These are phyloP conservation scores for Laothoe populi DNA, from an alignment of 2,888 invertebrate species.

Conservation along the genomic window DNA sequence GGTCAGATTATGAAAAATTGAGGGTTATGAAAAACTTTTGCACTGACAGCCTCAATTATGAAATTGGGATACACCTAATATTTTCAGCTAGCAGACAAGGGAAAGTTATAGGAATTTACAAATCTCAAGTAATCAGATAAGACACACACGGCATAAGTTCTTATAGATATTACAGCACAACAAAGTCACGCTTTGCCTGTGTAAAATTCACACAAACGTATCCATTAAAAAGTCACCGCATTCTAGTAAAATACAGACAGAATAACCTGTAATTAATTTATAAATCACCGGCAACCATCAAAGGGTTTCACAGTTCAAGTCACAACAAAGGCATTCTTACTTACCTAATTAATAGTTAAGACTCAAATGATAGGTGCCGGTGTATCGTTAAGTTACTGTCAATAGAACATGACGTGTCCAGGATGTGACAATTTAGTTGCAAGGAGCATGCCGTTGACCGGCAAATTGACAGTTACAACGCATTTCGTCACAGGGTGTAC, in stretches of 20 bases:
- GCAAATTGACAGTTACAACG: conserved; percentile 29
- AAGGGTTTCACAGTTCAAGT: conserved; percentile 14
- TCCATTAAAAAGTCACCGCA: not conserved
- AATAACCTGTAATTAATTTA: conserved; percentile 13
- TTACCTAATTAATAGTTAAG: conserved; percentile 24
- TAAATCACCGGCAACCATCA: conserved; percentile 15
- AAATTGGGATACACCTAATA: too few relatives aligned
- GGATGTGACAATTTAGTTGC: conserved; percentile 30
- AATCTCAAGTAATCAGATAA: too few relatives aligned
- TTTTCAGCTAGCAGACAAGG: too few relatives aligned
- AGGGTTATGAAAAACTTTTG: too few relatives aligned
- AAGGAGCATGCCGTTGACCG: conserved; percentile 28
- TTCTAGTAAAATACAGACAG: not conserved
- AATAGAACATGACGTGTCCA: conserved; percentile 28
- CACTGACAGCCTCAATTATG: too few relatives aligned
- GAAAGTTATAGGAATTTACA: too few relatives aligned
- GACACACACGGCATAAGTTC: not conserved
- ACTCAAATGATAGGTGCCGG: conserved; percentile 24
- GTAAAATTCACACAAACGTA: not conserved
- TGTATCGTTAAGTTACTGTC: conserved; percentile 24
- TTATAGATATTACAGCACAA: not conserved
- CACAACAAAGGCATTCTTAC: conserved; percentile 23
- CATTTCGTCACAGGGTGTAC: conserved; percentile 29
- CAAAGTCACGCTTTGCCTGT: not conserved
- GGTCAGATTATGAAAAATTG: too few relatives aligned